A percentile compares a stretch with the other conserved stretches of the same genome.
These are phyloP conservation scores for Okapia johnstoni DNA, from an alignment of 2,113 vertebrate genomes.

Conservation along the genomic window DNA sequence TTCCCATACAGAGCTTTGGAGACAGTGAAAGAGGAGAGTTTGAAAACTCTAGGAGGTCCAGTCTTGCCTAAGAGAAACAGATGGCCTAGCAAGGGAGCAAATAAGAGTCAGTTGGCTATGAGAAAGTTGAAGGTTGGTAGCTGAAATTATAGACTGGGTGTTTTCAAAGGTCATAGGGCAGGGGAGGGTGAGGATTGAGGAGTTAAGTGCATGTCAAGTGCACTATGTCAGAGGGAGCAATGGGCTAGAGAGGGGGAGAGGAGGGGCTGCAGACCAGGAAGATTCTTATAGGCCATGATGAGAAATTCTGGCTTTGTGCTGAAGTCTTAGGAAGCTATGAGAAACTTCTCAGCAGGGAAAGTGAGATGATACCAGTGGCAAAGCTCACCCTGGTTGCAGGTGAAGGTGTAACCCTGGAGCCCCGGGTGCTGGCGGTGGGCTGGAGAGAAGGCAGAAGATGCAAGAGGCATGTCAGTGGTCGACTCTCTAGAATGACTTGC, in stretches of 20 bases:
- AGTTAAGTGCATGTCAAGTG: neutral
- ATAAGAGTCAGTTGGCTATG: neutral
- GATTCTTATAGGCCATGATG: neutral
- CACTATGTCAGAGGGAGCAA: neutral
- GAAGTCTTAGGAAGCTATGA: neutral
- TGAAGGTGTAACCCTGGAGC: neutral
- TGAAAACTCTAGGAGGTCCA: fast-evolving
- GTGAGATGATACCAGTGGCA: neutral
- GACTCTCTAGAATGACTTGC: neutral
- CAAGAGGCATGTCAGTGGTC: neutral
- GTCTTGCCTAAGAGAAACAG: neutral
- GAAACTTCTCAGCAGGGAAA: neutral
- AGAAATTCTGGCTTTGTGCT: neutral
- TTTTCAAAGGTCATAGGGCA: neutral
- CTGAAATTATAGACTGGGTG: neutral
- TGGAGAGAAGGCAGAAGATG: neutral
- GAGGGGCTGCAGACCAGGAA: no score
- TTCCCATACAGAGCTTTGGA: neutral
- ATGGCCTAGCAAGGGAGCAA: neutral
- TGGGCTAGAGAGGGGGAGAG: fast-evolving
- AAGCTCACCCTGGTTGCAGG: neutral
- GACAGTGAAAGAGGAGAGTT: neutral
- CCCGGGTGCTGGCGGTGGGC: neutral
- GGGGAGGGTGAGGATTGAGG: neutral
- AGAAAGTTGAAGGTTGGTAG: neutral